Conservation (phyloP, 2,113 vertebrate genomes). For the Chauna torquata region DNA sequence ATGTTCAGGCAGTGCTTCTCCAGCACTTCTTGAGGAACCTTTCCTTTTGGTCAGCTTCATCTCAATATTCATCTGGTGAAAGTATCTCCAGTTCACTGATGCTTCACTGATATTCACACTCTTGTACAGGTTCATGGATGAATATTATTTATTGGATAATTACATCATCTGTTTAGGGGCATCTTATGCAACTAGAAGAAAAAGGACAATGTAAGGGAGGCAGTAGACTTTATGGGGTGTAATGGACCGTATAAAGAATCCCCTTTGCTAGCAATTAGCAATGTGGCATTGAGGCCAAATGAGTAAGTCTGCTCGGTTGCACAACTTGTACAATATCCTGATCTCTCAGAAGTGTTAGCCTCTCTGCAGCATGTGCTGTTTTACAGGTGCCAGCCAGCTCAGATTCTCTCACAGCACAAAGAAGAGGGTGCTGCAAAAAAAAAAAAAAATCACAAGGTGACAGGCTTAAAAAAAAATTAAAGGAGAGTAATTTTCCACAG, state of each 20-base stretch:
- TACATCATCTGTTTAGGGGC: background rate
- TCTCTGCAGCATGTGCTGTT: rapidly evolving
- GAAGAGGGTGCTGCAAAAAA: background rate
- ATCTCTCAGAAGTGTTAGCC: background rate
- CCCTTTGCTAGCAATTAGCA: background rate
- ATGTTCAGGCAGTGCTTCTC: background rate
- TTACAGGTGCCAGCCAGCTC: background rate
- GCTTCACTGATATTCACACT: background rate
- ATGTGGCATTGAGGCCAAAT: background rate
- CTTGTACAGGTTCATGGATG: background rate
- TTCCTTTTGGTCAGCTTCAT: background rate
- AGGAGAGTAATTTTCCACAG: rapidly evolving
- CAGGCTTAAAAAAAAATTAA: background rate
- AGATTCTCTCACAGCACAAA: background rate
- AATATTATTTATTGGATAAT: background rate
- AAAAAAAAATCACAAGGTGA: background rate
- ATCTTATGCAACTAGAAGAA: background rate
- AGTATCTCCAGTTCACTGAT: background rate
- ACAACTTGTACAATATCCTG: rapidly evolving
- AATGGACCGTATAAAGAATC: background rate
- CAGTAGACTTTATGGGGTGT: background rate
- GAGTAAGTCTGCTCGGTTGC: background rate
- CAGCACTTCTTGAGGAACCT: background rate
- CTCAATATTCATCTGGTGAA: background rate
- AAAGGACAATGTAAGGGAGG: background rate